A percentile compares a stretch with the other conserved stretches of the same genome.
Evolutionary conservation across 2,797 vertebrate genomes (phyloP).

Genomic region (Falco novaeseelandiae): DNA sequence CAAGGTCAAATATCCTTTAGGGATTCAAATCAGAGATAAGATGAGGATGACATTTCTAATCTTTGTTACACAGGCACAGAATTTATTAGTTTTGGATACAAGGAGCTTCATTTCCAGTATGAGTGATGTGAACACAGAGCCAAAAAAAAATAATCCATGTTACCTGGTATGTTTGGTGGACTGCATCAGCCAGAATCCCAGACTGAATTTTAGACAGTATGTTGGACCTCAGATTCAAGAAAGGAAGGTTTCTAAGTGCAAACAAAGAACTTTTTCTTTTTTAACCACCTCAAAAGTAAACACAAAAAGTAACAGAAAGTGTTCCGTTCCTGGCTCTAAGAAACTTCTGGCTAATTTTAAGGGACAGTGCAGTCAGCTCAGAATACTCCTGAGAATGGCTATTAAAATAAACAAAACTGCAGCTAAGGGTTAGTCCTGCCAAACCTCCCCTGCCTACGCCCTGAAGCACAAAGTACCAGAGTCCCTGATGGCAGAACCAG

Average conservation of each 20-base stretch:
- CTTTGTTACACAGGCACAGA: conserved; percentile 17
- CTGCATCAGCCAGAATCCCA: not conserved
- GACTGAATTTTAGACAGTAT: not conserved
- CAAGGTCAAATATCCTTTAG: conserved; percentile 45
- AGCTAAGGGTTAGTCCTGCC: not conserved
- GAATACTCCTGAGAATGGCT: not conserved
- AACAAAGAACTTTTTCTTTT: not conserved
- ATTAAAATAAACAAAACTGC: conserved; percentile 9
- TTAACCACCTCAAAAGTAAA: conserved; percentile 8
- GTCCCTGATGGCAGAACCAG: not conserved
- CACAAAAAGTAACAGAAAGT: not conserved
- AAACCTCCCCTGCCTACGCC: not conserved
- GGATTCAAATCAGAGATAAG: conserved; percentile 44
- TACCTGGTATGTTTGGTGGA: not conserved
- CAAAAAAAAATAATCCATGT: not conserved
- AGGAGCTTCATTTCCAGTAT: not conserved
- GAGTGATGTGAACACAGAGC: not conserved
- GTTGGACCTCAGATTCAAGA: not conserved
- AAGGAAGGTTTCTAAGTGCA: not conserved
- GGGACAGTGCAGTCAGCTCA: not conserved
- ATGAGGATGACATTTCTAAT: conserved; percentile 34
- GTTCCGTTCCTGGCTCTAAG: not conserved
- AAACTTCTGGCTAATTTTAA: conserved; percentile 19
- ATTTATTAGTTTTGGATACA: conserved; percentile 38
- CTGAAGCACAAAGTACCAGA: not conserved